Evolutionary conservation across 2,888 invertebrate genomes (phyloP), one percentile per base, ranked within the genome.

Genomic region (Eulithis testata): DNA sequence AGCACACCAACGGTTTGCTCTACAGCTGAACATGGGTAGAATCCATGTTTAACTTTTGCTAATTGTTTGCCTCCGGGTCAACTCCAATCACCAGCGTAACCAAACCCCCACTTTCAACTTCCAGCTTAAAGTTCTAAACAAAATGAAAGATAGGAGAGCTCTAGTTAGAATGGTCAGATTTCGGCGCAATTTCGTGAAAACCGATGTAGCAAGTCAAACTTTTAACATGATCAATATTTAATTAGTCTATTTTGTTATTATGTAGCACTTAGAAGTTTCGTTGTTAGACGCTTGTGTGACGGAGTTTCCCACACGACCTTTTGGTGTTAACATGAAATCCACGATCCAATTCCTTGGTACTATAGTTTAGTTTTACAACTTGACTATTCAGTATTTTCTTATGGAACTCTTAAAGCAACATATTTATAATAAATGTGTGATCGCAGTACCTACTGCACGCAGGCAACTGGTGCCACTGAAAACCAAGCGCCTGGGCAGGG

Each of bases 21-120:
- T 31, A 3, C 12, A 9, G 14, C 79, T 79, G 66, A 76, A 79
- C 80, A 80, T 79, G 78, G 82, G 79, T 77, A 76, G 78, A 80
- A 83, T 83, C 82, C 79, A 80, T 87, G 85, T 88, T 89, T 89
- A 89, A 89, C 87, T 89, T 89, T 79, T 77, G 71, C 83, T 88
- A 89, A 90, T 89, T 89, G 89, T 89, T 89, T 88, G 83, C 84
- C 77, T 79, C 77, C 76, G 83, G 82, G 80, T 78, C 79, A 75
- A 77, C 79, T 81, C 76, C 74, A 74, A 74, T 75, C 77, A 77
- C 84, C 84, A 81, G 62, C 60, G 2, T 73, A 75, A 58, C 37
- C 37, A 70, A 78, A 79, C 59, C 82, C 64, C 62, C 63, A 68
- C 65, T 60, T 65, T 51, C 47, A 14, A 47, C 59, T 12, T 52